Conservation (phyloP, 92 coral and sea anemone genomes). For the Epizoanthus rinbou region DNA sequence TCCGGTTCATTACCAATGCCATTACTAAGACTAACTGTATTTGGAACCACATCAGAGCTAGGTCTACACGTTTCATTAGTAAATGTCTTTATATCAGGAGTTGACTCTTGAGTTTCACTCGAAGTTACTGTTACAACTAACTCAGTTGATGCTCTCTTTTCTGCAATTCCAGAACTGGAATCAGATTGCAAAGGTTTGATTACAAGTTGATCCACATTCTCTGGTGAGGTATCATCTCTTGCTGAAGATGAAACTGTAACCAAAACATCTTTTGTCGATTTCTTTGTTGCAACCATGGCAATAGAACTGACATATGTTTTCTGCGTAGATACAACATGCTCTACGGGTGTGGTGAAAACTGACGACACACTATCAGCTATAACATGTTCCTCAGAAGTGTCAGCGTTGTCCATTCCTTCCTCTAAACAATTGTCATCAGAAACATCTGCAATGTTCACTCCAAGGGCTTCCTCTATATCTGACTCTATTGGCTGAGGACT, state of each 20-base stretch:
- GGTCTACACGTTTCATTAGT: not conserved
- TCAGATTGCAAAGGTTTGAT: not conserved
- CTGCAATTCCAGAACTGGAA: slow-evolving; percentile 1
- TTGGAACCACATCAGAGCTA: not conserved
- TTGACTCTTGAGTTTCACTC: not conserved
- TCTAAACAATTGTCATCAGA: not conserved
- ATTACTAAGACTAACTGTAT: not conserved
- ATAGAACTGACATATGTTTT: slow-evolving; percentile 33
- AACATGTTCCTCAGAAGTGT: not conserved
- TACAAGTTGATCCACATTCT: not conserved
- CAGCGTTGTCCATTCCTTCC: not conserved
- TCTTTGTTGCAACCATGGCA: slow-evolving; percentile 24
- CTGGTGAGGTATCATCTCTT: not conserved
- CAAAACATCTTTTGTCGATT: slow-evolving; percentile 14
- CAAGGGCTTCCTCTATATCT: not conserved
- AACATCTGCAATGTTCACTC: not conserved
- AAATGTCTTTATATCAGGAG: not conserved
- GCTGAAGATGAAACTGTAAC: slow-evolving; percentile 27
- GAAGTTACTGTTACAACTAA: slow-evolving; percentile 20
- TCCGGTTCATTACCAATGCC: not conserved
- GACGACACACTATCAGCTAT: not conserved
- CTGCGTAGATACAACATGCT: slow-evolving; percentile 14
- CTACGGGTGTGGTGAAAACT: not conserved
- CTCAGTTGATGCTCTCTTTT: slow-evolving; percentile 36
- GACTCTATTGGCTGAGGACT: not conserved